Conservation (phyloP, 2,888 invertebrate species). For the Lymantria dispar region DNA sequence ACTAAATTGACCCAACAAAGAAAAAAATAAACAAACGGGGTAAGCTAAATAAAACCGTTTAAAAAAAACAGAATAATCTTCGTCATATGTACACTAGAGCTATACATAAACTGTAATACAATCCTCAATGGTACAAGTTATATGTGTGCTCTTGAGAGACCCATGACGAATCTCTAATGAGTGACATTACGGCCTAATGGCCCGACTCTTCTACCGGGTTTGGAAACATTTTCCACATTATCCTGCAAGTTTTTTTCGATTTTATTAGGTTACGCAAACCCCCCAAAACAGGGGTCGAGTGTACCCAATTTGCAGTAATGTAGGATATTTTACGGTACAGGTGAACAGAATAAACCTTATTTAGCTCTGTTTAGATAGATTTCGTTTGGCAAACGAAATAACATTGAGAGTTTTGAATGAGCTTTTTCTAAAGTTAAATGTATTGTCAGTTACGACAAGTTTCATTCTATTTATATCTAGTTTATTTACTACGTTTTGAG, state of each 20-base stretch:
- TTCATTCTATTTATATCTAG: no score
- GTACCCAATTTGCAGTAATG: conserved; percentile 62
- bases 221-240: conserved; percentile 34
- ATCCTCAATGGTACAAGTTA: no score
- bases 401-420: background rate
- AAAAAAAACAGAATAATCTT: no score
- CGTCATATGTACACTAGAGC: no score
- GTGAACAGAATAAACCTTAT: conserved; percentile 40
- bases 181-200: conserved; percentile 25
- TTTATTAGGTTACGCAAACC: conserved; percentile 51
- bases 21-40: no score
- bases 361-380: conserved; percentile 33
- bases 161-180: background rate
- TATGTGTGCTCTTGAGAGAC: no score
- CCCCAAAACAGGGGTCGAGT: conserved; percentile 33
- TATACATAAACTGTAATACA: no score
- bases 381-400: conserved; percentile 24
- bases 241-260: conserved; percentile 48
- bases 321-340: conserved; percentile 47
- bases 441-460: no score
- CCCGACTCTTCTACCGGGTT: conserved; percentile 19
- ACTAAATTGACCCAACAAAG: no score
- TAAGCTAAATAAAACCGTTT: no score
- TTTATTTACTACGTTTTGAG: no score
- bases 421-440: background rate